These are phyloP conservation scores for Drosophila tanythrix DNA, from an alignment of 2,888 invertebrate genomes.

Conservation along the genomic window DNA sequence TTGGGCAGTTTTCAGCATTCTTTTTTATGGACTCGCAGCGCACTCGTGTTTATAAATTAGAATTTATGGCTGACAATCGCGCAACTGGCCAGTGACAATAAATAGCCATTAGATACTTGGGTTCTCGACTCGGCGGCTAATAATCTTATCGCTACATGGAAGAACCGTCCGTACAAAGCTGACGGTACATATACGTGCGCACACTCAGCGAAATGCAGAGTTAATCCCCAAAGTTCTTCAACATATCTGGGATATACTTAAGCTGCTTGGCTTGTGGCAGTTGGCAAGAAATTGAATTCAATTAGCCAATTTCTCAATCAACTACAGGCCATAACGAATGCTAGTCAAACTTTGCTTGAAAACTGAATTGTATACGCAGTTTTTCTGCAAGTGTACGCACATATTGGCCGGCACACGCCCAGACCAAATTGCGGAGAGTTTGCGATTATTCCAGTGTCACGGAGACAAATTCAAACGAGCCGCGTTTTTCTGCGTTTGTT, in stretches of 20 bases:
- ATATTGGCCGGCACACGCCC: conserved; percentile 46
- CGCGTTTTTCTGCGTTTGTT: neutral
- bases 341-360: neutral
- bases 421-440: neutral
- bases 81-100: conserved; percentile 60
- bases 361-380: neutral
- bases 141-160: conserved; percentile 58
- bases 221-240: neutral
- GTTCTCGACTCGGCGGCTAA: conserved; percentile 23
- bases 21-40: conserved; percentile 48
- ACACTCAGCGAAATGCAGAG: neutral
- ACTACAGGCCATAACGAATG: neutral
- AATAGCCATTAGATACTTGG: conserved; percentile 67
- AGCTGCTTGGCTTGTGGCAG: neutral
- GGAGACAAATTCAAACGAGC: conserved; percentile 13
- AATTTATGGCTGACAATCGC: conserved; percentile 63
- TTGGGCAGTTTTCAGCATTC: conserved; percentile 7
- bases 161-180: neutral
- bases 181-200: neutral
- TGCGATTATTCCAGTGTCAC: conserved; percentile 20
- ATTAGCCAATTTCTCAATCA: neutral
- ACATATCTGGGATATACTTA: neutral
- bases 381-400: conserved; percentile 9
- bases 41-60: conserved; percentile 67
- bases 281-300: neutral